Evolutionary conservation across 2,797 vertebrate genomes (phyloP).

Genomic region (Coracias cyanogaster): DNA sequence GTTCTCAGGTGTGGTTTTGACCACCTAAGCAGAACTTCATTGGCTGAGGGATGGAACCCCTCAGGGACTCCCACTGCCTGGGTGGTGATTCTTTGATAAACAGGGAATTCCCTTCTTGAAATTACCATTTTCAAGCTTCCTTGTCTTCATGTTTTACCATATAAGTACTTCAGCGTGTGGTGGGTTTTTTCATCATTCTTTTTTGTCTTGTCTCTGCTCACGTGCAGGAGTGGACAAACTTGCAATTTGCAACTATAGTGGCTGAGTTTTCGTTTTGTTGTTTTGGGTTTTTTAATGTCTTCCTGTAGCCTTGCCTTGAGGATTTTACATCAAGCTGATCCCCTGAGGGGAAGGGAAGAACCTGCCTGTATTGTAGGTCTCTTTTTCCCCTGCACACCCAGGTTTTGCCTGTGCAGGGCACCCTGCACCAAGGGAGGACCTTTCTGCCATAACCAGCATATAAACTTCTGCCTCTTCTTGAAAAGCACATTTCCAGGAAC

Average conservation of each 20-base stretch:
- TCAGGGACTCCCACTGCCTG: neutral
- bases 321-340: neutral
- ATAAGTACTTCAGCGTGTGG: neutral
- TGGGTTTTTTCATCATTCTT: neutral
- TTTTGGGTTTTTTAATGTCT: neutral
- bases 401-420: neutral
- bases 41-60: neutral
- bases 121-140: neutral
- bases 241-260: neutral
- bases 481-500: neutral
- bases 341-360: neutral
- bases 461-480: neutral
- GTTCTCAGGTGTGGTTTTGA: neutral
- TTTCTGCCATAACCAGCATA: neutral
- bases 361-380: accelerated
- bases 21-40: neutral
- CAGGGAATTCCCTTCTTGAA: neutral
- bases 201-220: neutral
- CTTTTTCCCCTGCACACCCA: neutral
- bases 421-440: neutral
- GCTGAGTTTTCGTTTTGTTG: neutral
- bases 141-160: neutral
- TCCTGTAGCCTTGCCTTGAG: neutral
- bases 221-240: neutral
- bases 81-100: neutral